phyloP scores from a whole-genome alignment of 2,113 vertebrate genomes.

The Deroptyus accipitrinus region DNA sequence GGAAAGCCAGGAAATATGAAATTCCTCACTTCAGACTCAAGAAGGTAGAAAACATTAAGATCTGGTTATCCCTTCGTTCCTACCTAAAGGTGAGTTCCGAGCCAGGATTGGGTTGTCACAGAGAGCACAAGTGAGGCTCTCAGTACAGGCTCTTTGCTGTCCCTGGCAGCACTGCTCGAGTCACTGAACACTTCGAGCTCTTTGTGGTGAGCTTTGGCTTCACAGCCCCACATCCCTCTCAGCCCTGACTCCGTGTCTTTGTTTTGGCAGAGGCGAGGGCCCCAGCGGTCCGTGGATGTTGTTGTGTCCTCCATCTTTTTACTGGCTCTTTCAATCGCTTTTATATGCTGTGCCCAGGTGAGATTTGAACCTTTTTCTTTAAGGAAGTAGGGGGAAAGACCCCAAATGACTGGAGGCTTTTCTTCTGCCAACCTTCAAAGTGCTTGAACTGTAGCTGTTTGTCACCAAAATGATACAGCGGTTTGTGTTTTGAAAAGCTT shows the following conservation, averaged over 20 bases:
- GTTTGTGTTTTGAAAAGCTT: not conserved
- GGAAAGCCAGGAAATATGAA: constrained; percentile 96
- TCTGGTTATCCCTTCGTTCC: constrained; percentile 96
- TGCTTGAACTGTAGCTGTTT: not conserved
- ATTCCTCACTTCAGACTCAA: constrained; percentile 98
- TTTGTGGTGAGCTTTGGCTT: not conserved
- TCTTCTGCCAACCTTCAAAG: not conserved
- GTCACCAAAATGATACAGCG: not conserved
- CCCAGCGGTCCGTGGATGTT: constrained; percentile 96
- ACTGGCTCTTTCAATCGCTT: constrained; percentile 91
- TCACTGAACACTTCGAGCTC: not conserved
- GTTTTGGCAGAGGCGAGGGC: constrained; percentile 87
- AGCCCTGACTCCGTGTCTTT: not conserved
- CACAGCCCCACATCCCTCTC: not conserved
- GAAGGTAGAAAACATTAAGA: constrained; percentile 99
- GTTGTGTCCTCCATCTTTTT: constrained; percentile 95
- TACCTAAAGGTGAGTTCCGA: constrained; percentile 86
- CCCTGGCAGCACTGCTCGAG: not conserved
- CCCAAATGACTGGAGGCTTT: not conserved
- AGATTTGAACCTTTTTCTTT: not conserved
- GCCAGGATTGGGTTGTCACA: not conserved
- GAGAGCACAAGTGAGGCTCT: not conserved
- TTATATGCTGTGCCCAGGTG: constrained; percentile 97
- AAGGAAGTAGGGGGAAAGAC: not conserved
- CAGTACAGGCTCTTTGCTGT: rapidly evolving